Conservation (phyloP, 2,888 invertebrate genomes). For the Himalopsyche anomala region DNA sequence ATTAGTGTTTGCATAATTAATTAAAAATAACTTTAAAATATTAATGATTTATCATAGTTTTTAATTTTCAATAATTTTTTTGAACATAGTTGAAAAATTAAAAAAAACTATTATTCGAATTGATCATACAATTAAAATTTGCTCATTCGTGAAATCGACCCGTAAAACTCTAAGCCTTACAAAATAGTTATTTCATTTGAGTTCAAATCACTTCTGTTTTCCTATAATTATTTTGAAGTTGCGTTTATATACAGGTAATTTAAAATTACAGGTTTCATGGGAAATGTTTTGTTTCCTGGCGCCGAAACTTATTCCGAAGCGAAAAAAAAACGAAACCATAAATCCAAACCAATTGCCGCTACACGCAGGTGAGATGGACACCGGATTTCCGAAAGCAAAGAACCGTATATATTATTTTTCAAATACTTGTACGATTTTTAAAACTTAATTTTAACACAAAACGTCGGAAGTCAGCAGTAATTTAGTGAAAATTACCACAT, state of each 20-base stretch:
- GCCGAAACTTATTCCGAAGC: constrained; percentile 27
- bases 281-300: constrained; percentile 54
- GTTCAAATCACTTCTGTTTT: neutral
- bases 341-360: constrained; percentile 58
- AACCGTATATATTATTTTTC: constrained; percentile 52
- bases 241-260: constrained; percentile 46
- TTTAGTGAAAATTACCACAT: constrained; percentile 28
- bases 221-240: constrained; percentile 6
- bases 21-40: too few species aligned
- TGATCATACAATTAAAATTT: too few species aligned
- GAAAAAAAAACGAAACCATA: constrained; percentile 52
- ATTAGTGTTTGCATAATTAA: too few species aligned
- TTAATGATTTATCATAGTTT: too few species aligned
- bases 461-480: constrained; percentile 19
- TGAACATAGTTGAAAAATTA: too few species aligned
- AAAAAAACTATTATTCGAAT: too few species aligned
- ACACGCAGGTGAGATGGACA: constrained; percentile 62
- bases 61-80: too few species aligned
- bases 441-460: constrained; percentile 36
- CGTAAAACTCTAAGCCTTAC: too few species aligned
- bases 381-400: constrained; percentile 61
- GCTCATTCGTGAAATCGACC: too few species aligned
- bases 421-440: neutral
- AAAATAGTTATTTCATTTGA: too few species aligned
- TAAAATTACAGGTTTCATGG: constrained; percentile 51